Conservation (phyloP, 2,797 vertebrate genomes). For the Synanceia verrucosa region DNA sequence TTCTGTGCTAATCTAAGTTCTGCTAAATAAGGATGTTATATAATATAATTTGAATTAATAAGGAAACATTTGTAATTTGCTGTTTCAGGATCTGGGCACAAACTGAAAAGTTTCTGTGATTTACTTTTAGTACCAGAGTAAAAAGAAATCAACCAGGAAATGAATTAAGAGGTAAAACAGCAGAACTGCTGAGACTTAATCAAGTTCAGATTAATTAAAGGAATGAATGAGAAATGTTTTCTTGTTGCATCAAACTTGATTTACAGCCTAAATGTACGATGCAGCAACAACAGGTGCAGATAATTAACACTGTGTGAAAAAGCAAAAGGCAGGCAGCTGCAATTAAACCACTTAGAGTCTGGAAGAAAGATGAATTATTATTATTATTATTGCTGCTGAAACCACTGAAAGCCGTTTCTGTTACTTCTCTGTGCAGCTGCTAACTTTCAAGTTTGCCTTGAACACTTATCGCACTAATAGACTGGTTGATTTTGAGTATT, state of each 20-base stretch:
- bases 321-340: background rate
- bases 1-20: background rate
- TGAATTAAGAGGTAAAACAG: background rate
- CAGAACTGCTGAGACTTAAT: background rate
- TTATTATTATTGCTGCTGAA: no score
- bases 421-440: no score
- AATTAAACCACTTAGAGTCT: background rate
- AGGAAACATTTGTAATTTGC: background rate
- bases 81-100: background rate
- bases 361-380: background rate
- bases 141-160: background rate
- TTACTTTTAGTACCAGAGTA: background rate
- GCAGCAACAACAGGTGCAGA: slow-evolving; percentile 4
- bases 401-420: no score
- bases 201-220: background rate
- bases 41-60: background rate
- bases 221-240: background rate
- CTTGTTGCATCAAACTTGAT: background rate
- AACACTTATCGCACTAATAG: no score
- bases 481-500: no score
- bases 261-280: background rate
- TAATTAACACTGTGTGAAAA: background rate
- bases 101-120: background rate
- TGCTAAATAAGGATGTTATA: background rate
- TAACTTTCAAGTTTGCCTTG: no score